These are phyloP conservation scores for Eumeta japonica DNA, from an alignment of 1,140 invertebrate genomes.

Conservation along the genomic window DNA sequence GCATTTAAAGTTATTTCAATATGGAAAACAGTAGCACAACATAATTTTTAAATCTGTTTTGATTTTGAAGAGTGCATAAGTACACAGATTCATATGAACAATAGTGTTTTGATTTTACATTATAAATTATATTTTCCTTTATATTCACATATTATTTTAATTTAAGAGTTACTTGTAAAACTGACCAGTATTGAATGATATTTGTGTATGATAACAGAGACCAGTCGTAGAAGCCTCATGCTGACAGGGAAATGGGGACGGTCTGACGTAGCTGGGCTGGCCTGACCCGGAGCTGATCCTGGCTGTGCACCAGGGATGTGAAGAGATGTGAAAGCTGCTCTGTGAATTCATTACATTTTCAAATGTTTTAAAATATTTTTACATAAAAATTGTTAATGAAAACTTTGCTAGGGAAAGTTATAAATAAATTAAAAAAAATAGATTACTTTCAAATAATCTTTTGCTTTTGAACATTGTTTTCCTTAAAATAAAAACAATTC, in stretches of 20 bases:
- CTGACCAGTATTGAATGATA: slow-evolving; percentile 90
- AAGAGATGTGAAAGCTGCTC: slow-evolving; percentile 31
- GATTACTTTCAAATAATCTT: too few species aligned
- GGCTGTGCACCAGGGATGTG: slow-evolving; percentile 30
- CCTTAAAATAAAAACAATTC: too few species aligned
- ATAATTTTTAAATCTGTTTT: neutral
- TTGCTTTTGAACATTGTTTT: too few species aligned
- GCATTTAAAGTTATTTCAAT: neutral
- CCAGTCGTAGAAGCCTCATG: slow-evolving; percentile 89
- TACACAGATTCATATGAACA: neutral
- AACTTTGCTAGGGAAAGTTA: neutral
- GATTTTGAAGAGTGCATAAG: neutral
- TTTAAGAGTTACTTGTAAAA: slow-evolving; percentile 17
- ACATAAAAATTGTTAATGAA: neutral
- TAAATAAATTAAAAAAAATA: too few species aligned
- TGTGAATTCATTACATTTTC: slow-evolving; percentile 9
- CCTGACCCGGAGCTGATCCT: slow-evolving; percentile 7
- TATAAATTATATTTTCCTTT: too few species aligned
- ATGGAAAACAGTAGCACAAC: neutral
- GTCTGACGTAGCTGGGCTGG: slow-evolving; percentile 66
- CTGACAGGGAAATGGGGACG: slow-evolving; percentile 97
- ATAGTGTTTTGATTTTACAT: too few species aligned
- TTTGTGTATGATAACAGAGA: slow-evolving; percentile 89
- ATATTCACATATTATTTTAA: too few species aligned
- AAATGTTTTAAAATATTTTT: neutral